Evolutionary conservation across 2,888 invertebrate species (phyloP), one percentile per base, ranked within the genome.

Genomic region (Drosophila mercatorum): DNA sequence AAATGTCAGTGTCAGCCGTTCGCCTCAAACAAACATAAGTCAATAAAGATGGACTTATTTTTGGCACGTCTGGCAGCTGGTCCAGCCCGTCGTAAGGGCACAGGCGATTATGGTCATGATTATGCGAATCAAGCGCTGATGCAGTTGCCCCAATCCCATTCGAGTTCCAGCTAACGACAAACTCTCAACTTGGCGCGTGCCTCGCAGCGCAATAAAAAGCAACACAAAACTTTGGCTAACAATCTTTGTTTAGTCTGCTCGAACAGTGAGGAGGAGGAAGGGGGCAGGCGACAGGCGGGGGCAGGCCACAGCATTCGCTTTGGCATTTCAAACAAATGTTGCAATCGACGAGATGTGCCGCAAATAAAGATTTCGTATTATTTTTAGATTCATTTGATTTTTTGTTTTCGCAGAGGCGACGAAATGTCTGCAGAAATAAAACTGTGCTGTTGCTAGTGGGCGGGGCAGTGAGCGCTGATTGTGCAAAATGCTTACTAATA

Each of bases 221-320:
- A 10, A n/a, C 58, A 60, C n/a, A n/a, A 22, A 49, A 53, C 66
- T 73, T 79, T 85, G 60, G 68, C 44, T 43, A 78, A 75, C 57
- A 65, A 49, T 51, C 52, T 68, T 52, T 86, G 83, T 79, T 82
- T 88, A 84, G 85, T 88, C 78, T 88, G 75, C 40, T 28, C 52
- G 56, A 14, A 14, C 14, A 36, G 28, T 38, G 26, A 28, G 12
- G 11, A 31, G 7, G 6, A 6, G 11, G 31, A 3, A 10, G 4
- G 2, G 10, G 17, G 34, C 4, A 0, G 3, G 0, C 11, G 0
- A 22, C 22, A 22, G 22, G 51, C 12, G 17, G n/a, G 17, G 52
- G 26, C 52, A 53, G 38, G 52, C 26, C 38, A 31, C 28, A 65
- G n/a, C 43, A 46, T 46, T 58, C 47, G 52, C 53, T 57, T 70